These are phyloP conservation scores for Herpailurus yagouaroundi DNA, from an alignment of 2,113 vertebrate species.

Conservation along the genomic window DNA sequence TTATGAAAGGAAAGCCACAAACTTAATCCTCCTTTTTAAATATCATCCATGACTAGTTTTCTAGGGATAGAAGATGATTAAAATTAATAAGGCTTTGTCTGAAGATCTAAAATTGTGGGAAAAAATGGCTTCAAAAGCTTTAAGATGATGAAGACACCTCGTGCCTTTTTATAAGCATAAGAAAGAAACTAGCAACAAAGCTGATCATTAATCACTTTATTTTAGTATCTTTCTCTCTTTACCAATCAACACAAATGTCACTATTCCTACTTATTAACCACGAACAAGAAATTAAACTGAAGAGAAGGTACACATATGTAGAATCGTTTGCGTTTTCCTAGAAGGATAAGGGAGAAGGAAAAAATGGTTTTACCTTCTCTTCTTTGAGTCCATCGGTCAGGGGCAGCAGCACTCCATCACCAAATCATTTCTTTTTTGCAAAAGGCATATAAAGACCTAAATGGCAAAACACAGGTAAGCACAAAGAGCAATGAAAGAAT, in stretches of 20 bases:
- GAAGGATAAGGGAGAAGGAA: background rate
- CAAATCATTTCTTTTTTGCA: constrained; percentile 72
- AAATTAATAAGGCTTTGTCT: background rate
- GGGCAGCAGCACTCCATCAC: constrained; percentile 85
- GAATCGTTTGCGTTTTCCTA: constrained; percentile 1
- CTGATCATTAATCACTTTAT: constrained; percentile 24
- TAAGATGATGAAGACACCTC: constrained; percentile 2
- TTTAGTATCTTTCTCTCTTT: background rate
- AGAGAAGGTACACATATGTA: background rate
- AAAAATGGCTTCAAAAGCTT: constrained; percentile 16
- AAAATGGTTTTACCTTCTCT: constrained; percentile 85
- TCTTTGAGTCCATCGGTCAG: constrained; percentile 90
- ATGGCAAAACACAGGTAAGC: background rate
- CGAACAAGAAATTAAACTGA: constrained; percentile 53
- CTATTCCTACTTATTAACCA: background rate
- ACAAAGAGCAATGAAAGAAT: background rate
- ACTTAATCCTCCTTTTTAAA: constrained; percentile 10
- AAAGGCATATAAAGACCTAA: constrained; percentile 72
- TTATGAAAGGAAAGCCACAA: background rate
- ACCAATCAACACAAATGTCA: constrained; percentile 7
- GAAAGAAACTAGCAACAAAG: constrained; percentile 36
- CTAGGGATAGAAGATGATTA: background rate
- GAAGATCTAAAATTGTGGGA: constrained; percentile 38
- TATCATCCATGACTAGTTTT: constrained; percentile 2
- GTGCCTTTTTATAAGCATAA: background rate